These are phyloP conservation scores for Maccullochella peelii DNA, from an alignment of 2,113 vertebrate genomes.

Conservation along the genomic window DNA sequence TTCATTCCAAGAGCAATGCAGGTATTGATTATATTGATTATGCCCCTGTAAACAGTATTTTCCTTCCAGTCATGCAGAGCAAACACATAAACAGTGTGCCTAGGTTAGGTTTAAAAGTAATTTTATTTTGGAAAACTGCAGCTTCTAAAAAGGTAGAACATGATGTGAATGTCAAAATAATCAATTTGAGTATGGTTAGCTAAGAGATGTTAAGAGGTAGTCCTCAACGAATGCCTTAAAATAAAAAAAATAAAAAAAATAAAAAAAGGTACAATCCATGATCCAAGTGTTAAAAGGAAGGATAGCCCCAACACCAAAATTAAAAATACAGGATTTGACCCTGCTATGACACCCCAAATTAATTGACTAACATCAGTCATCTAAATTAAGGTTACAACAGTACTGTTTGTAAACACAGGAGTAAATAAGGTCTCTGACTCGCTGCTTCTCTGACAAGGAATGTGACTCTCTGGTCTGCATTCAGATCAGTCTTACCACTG, in stretches of 20 bases:
- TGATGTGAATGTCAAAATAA: neutral
- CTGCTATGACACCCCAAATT: neutral
- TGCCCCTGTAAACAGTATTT: constrained; percentile 56
- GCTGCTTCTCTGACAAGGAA: neutral
- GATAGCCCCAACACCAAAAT: neutral
- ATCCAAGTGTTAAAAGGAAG: neutral
- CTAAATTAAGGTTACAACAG: neutral
- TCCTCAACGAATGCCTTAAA: neutral
- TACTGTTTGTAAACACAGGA: neutral
- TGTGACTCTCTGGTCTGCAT: neutral
- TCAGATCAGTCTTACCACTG: constrained; percentile 81
- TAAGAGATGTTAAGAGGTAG: neutral
- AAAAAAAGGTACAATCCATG: neutral
- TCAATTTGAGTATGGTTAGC: neutral
- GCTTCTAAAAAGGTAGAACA: neutral
- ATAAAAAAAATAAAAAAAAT: too few relatives aligned
- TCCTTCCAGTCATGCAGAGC: constrained; percentile 8
- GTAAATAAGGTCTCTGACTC: neutral
- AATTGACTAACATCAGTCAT: neutral
- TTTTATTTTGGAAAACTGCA: neutral
- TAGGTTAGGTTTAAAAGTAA: neutral
- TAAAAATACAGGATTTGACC: neutral
- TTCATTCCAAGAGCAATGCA: constrained; percentile 56
- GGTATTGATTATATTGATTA: constrained; percentile 80
- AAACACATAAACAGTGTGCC: constrained; percentile 19